phyloP scores from a whole-genome alignment of 1,140 invertebrate genomes.

The Drosophila elegans region DNA sequence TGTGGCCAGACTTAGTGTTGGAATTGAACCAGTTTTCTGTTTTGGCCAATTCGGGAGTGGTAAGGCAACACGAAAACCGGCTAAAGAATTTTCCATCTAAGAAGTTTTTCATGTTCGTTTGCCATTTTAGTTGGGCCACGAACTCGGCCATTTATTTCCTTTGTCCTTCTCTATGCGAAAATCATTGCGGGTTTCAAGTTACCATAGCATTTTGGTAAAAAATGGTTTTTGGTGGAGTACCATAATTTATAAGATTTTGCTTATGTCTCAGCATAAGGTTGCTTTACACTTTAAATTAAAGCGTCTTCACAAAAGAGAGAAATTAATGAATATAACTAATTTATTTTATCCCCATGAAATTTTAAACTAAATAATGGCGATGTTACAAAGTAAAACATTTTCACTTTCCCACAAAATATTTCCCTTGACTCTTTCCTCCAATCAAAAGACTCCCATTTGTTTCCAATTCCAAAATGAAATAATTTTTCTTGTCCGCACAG shows the following conservation, averaged over 20 bases:
- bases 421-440: neutral
- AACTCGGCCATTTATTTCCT: conserved; percentile 21
- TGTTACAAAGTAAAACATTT: neutral
- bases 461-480: conserved; percentile 4
- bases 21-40: conserved; percentile 70
- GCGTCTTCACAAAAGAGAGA: too few species aligned
- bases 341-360: neutral
- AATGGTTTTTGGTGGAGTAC: neutral
- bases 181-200: neutral
- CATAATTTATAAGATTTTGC: neutral
- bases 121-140: conserved; percentile 56
- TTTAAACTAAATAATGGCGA: neutral
- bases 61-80: conserved; percentile 65
- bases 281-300: neutral
- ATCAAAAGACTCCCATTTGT: neutral
- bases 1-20: conserved; percentile 19
- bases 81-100: conserved; percentile 72
- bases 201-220: neutral
- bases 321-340: too few species aligned
- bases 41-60: conserved; percentile 61
- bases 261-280: neutral
- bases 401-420: neutral
- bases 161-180: conserved; percentile 57
- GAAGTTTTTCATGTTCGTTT: conserved; percentile 77
- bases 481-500: neutral